Evolutionary conservation across 2,888 invertebrate genomes (phyloP).

Genomic region (Parnassius orleans): DNA sequence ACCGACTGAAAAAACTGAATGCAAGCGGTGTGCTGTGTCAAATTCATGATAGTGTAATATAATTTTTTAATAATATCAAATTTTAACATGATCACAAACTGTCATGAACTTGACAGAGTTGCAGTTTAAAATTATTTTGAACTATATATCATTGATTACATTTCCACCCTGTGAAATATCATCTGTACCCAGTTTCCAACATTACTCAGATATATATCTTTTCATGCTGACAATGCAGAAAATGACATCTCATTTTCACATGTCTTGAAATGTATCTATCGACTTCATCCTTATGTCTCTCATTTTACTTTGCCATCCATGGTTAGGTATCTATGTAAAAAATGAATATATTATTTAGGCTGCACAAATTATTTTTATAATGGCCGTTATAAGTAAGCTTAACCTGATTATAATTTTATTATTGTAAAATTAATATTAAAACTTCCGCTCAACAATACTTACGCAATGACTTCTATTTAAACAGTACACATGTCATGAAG

Average conservation of each 20-base stretch:
- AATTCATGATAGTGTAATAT: slow-evolving; percentile 35
- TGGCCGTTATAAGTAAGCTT: not conserved
- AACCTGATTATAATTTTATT: not conserved
- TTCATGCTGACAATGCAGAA: slow-evolving; percentile 52
- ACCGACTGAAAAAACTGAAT: slow-evolving; percentile 29
- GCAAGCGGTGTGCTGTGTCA: slow-evolving; percentile 35
- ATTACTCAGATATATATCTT: slow-evolving; percentile 58
- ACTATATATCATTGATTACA: slow-evolving; percentile 77
- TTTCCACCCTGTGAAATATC: slow-evolving; percentile 71
- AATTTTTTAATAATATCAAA: not conserved
- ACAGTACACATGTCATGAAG: slow-evolving; percentile 54
- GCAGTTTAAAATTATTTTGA: slow-evolving; percentile 48
- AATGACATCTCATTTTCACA: slow-evolving; percentile 29
- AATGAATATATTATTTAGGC: slow-evolving; percentile 35
- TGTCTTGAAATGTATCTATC: slow-evolving; percentile 30
- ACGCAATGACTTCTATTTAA: slow-evolving; percentile 27
- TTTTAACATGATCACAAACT: slow-evolving; percentile 36
- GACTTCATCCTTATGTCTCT: slow-evolving; percentile 38
- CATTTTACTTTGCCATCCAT: slow-evolving; percentile 73
- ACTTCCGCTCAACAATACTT: slow-evolving; percentile 29
- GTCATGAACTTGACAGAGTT: slow-evolving; percentile 59
- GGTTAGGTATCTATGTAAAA: slow-evolving; percentile 46
- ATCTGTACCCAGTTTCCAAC: slow-evolving; percentile 53
- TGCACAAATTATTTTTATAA: slow-evolving; percentile 19
- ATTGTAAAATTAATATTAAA: not conserved